Base-by-base conservation (phyloP, 2,888 invertebrate genomes). In the Cantharis rufa region DNA sequence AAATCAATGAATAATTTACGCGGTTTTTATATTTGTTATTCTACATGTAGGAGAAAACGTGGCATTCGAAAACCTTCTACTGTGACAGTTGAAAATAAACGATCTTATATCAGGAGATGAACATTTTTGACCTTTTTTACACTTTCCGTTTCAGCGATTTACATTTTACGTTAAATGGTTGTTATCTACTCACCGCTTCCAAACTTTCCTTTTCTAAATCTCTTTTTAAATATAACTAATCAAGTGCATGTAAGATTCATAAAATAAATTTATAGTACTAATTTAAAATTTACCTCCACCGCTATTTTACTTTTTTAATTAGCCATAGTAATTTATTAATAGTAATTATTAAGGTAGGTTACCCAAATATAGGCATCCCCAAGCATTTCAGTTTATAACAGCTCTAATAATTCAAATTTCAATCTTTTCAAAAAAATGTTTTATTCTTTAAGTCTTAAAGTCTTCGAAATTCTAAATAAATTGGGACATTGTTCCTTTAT, bases 21-120 rank as follows among this genome's bases (percentile, higher is more conserved):
- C 18, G 28, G 72, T 72, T 72, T 72, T 72, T 48, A 72, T 72
- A 66, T 28, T 63, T 66, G 66, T 64, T 66, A 72, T 28, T 21
- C 72, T 21, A 68, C 66, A 72, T 68, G 72, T 66, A 66, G 72
- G 71, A 71, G 62, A 72, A 72, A 72, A 66, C 72, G 48, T 48
- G 32, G 66, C 32, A 68, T 72, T 72, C 32, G 66, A 72, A 72
- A 71, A 71, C 64, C 72, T 66, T 66, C 48, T 66, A 72, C 72
- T 48, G 32, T 68, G 72, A 72, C 72, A 72, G 71, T 15, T 64
- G 66, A 61, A 72, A 72, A 72, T 66, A 72, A 72, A 72, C 66
- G 66, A 72, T 66, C 72, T 64, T 66, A 72, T 72, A 72, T 72
- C 72, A 48, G 63, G 66, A 64, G 28, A 72, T 61, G 73, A 73